These are phyloP conservation scores for Amazona ochrocephala DNA, from an alignment of 2,797 vertebrate genomes.

Conservation along the genomic window DNA sequence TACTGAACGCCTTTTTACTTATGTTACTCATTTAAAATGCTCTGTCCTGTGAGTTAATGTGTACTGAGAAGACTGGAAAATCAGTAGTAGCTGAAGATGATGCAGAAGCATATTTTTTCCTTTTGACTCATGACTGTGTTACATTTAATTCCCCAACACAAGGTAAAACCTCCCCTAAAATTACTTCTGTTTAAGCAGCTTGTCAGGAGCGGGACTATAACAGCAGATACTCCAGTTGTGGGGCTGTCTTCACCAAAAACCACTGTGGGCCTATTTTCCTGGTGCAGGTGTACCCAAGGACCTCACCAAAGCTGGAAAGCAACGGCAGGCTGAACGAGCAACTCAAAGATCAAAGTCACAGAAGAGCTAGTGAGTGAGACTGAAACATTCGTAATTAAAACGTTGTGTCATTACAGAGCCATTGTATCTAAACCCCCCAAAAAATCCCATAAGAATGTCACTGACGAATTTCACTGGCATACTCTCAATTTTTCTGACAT, in stretches of 20 bases:
- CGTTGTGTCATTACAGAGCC: background rate
- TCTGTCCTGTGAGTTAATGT: background rate
- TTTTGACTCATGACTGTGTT: background rate
- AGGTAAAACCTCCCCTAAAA: background rate
- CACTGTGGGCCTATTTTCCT: background rate
- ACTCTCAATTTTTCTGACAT: background rate
- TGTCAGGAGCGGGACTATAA: background rate
- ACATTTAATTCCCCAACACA: background rate
- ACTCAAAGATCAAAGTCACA: background rate
- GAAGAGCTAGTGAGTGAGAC: background rate
- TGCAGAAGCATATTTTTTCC: background rate
- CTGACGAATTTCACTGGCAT: background rate
- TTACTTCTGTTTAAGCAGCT: background rate
- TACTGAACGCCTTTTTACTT: background rate
- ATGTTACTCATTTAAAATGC: slow-evolving; percentile 15
- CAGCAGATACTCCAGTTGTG: background rate
- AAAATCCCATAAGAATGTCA: background rate
- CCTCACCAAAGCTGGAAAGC: accelerated
- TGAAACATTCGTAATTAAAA: background rate
- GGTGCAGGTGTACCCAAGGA: background rate
- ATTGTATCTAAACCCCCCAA: background rate
- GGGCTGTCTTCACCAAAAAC: background rate
- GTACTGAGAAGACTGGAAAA: background rate
- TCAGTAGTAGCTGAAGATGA: background rate
- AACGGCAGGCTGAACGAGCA: background rate